These are phyloP conservation scores for Pagrus major DNA, from an alignment of 2,113 vertebrate species.

Conservation along the genomic window DNA sequence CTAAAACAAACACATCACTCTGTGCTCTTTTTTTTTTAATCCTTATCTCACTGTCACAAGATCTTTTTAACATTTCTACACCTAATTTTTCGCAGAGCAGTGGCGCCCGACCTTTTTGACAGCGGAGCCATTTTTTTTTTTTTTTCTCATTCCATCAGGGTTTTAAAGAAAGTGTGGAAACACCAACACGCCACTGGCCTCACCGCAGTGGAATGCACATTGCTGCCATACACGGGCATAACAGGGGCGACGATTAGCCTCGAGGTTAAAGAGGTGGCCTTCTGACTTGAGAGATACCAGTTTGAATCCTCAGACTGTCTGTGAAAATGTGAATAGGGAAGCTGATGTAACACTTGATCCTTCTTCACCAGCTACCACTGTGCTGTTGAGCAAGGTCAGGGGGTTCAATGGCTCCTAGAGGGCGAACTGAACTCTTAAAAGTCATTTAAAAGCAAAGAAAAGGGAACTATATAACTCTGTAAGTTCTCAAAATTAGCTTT, in stretches of 20 bases:
- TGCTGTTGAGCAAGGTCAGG: conserved; percentile 6
- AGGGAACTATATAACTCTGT: not conserved
- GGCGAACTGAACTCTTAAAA: not conserved
- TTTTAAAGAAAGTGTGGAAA: conserved; percentile 53
- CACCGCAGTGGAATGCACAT: conserved; percentile 36
- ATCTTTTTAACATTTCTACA: not conserved
- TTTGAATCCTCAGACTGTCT: conserved; percentile 19
- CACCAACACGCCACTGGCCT: conserved; percentile 26
- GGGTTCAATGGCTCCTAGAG: not conserved
- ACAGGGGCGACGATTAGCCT: conserved; percentile 18
- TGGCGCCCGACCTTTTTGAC: not conserved
- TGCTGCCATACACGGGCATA: conserved; percentile 57
- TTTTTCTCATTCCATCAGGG: conserved; percentile 30
- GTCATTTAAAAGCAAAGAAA: conserved; percentile 7
- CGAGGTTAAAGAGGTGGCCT: conserved; percentile 29
- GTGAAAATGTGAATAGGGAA: conserved; percentile 18
- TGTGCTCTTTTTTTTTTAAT: not conserved
- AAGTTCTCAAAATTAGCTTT: too few species aligned
- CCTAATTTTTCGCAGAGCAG: not conserved
- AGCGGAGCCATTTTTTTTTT: conserved; percentile 7
- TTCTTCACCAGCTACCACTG: not conserved
- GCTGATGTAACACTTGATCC: conserved; percentile 4
- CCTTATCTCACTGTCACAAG: not conserved
- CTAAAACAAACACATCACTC: conserved; percentile 7
- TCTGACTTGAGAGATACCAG: conserved; percentile 42